Evolutionary conservation across 2,888 invertebrate genomes (phyloP), one percentile per base, ranked within the genome.

Genomic region (Trachelus iudaicus): DNA sequence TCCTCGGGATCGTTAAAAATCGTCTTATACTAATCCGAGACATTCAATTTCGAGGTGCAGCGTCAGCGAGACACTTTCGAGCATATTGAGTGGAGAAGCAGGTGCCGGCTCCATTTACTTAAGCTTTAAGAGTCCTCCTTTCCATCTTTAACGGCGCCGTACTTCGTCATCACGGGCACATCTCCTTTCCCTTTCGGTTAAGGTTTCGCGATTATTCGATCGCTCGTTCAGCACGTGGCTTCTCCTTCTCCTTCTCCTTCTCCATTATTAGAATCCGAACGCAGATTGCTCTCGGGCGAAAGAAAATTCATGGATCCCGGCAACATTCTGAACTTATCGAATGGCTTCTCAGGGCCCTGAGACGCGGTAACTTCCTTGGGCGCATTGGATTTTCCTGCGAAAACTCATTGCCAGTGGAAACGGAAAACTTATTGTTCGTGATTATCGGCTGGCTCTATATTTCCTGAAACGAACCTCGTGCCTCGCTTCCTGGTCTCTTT

Each of bases 1-100:
- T 40, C 15, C 40, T 40, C 40, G 40, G 40, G 40, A 40, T 40
- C 40, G 40, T 40, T 40, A 40, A 40, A 40, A 40, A 15, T 40
- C 40, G 40, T 40, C 40, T 40, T 40, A 40, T 40, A 40, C 40
- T 40, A 89, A 87, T 85, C 80, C 77, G 71, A 81, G 81, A 80
- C 83, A 82, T 88, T 87, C 84, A 87, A 88, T 89, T 87, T 80
- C 82, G 82, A 86, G 87, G 81, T 84, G 89, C 89, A 81, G 85
- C 87, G 88, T 89, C 88, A 89, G 89, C 89, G 81, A 83, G 86
- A 89, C 89, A 89, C 83, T 88, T 87, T 85, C 85, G 83, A 89
- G 88, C 89, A 89, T 89, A 89, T 89, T 89, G 89, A 87, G 83
- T 79, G 73, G 79, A 35, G 76, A 69, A 76, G 76, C 69, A 30